phyloP scores from a whole-genome alignment of 2,113 vertebrate genomes.

The Tragulus kanchil region DNA sequence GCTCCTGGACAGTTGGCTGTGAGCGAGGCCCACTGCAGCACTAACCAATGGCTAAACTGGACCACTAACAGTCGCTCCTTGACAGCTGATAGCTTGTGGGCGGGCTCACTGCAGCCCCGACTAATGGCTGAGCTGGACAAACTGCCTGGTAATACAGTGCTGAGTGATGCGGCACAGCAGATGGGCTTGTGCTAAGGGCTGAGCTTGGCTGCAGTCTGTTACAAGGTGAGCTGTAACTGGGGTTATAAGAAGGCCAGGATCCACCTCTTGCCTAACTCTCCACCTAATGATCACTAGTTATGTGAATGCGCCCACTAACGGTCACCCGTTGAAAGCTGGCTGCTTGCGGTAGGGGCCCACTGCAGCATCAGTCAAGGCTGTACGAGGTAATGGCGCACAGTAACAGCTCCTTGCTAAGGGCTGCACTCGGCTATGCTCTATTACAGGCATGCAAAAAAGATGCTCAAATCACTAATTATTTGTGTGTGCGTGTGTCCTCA shows the following conservation, averaged over 20 bases:
- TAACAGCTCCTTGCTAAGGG: not conserved
- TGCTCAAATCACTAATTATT: not conserved
- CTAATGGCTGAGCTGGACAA: not conserved
- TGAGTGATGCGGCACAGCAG: not conserved
- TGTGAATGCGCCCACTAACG: not conserved
- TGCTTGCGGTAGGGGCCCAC: not conserved
- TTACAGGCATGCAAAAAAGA: not conserved
- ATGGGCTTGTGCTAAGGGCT: not conserved
- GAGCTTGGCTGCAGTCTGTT: not conserved
- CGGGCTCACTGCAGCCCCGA: not conserved
- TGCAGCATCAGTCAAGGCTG: not conserved
- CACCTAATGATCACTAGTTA: not conserved
- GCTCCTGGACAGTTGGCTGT: not conserved
- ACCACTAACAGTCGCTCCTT: not conserved
- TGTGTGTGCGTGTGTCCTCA: no score
- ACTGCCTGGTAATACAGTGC: not conserved
- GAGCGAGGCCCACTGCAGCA: not conserved
- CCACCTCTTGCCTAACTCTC: not conserved
- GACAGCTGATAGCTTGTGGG: not conserved
- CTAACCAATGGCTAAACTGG: not conserved
- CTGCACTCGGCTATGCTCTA: not conserved
- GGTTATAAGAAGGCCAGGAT: not conserved
- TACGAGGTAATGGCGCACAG: not conserved
- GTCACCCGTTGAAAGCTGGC: not conserved
- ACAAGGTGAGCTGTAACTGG: not conserved